A percentile compares a stretch with the other conserved stretches of the same genome.
phyloP scores from a whole-genome alignment of 2,888 invertebrate species.

The Lathronympha strigana region DNA sequence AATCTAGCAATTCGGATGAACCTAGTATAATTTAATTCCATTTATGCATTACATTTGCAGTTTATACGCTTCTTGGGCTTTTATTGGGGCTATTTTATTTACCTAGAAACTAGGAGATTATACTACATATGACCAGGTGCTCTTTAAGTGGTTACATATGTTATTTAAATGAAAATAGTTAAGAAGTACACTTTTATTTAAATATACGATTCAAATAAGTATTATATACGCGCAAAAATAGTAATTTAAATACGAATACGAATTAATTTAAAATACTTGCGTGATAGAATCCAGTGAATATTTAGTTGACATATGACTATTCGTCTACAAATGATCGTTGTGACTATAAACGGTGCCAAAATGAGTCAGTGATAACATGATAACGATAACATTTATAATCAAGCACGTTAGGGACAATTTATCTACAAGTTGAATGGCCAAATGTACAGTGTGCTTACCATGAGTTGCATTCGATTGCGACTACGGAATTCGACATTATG shows the following conservation, averaged over 20 bases:
- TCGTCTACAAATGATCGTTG: background rate
- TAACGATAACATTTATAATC: background rate
- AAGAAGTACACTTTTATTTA: too few relatives aligned
- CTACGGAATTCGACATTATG: too few relatives aligned
- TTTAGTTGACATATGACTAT: background rate
- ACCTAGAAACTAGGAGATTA: background rate
- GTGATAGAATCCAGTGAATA: background rate
- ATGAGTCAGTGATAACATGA: slow-evolving; percentile 30
- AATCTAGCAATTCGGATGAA: slow-evolving; percentile 16
- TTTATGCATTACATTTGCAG: slow-evolving; percentile 11
- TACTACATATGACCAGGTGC: background rate
- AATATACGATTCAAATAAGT: too few relatives aligned
- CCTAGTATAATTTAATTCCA: slow-evolving; percentile 11
- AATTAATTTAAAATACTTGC: too few relatives aligned
- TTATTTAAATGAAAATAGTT: too few relatives aligned
- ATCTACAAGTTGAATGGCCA: too few relatives aligned
- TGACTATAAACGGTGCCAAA: slow-evolving; percentile 5
- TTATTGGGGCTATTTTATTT: slow-evolving; percentile 1
- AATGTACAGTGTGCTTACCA: too few relatives aligned
- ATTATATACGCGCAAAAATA: too few relatives aligned
- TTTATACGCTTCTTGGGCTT: slow-evolving; percentile 12
- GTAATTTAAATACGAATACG: background rate
- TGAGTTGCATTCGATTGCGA: too few relatives aligned
- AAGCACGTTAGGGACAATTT: background rate
- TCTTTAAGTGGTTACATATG: background rate